These are phyloP conservation scores for Pseudorectes ferrugineus DNA, from an alignment of 2,113 vertebrate species.

Conservation along the genomic window DNA sequence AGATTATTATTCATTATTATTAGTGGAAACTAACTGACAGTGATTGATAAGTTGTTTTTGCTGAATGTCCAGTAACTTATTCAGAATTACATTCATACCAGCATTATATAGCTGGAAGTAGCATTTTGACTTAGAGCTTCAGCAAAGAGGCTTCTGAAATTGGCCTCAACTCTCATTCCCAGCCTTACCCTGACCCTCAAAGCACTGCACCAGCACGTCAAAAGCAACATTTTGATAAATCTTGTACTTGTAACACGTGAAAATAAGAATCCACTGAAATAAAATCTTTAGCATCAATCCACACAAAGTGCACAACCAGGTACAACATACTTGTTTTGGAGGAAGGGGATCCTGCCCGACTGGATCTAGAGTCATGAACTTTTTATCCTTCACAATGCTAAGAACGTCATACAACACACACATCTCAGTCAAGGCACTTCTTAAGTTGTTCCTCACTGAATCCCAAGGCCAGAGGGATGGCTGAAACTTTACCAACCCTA, in stretches of 20 bases:
- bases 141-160: neutral
- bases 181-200: neutral
- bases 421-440: slow-evolving; percentile 92
- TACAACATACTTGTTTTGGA: slow-evolving; percentile 72
- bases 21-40: neutral
- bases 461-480: slow-evolving; percentile 98
- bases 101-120: fast-evolving
- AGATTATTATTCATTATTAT: neutral
- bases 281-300: neutral
- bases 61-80: neutral
- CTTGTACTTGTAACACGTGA: fast-evolving
- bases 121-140: neutral
- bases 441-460: slow-evolving; percentile 91
- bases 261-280: neutral
- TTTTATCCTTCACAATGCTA: slow-evolving; percentile 93
- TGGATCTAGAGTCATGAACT: slow-evolving; percentile 96
- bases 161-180: neutral
- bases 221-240: neutral
- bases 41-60: neutral
- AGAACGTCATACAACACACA: slow-evolving; percentile 95
- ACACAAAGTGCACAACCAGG: fast-evolving
- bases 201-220: neutral
- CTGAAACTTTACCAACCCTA: slow-evolving; percentile 92
- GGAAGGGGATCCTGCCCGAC: slow-evolving; percentile 86
- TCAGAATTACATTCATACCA: neutral